These are phyloP conservation scores for Hassar affinis DNA, from an alignment of 2,113 vertebrate species.

Conservation along the genomic window DNA sequence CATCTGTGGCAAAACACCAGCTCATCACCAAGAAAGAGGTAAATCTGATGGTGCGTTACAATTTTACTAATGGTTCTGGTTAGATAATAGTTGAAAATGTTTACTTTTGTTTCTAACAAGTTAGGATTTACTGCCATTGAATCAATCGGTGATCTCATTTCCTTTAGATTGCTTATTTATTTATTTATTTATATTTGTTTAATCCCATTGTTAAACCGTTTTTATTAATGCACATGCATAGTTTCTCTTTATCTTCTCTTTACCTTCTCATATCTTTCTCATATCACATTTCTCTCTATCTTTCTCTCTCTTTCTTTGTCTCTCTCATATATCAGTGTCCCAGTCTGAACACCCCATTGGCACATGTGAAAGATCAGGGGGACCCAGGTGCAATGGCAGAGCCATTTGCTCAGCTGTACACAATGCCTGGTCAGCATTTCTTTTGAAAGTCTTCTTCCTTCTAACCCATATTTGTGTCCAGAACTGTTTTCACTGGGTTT, in stretches of 20 bases:
- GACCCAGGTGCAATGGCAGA: slow-evolving; percentile 46
- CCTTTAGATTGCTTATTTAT: not conserved
- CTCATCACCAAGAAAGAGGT: slow-evolving; percentile 39
- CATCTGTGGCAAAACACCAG: slow-evolving; percentile 21
- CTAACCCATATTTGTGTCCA: not conserved
- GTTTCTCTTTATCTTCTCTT: no score
- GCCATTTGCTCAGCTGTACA: slow-evolving; percentile 13
- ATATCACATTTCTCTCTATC: no score
- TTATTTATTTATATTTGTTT: not conserved
- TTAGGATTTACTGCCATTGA: not conserved
- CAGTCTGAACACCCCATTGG: slow-evolving; percentile 59
- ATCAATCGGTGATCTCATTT: not conserved
- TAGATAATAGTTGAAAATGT: not conserved
- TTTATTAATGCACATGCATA: not conserved
- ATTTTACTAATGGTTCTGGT: not conserved
- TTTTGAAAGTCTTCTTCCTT: not conserved
- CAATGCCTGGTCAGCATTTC: slow-evolving; percentile 51
- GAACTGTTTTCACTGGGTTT: slow-evolving; percentile 15
- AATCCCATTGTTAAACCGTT: no score
- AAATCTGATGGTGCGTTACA: not conserved
- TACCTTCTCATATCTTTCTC: no score
- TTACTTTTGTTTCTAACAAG: not conserved
- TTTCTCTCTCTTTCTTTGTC: not conserved
- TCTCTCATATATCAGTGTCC: slow-evolving; percentile 44
- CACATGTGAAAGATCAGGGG: slow-evolving; percentile 44